Base-by-base conservation (phyloP, 35 echinoderm and acorn worm genomes). In the Amphiura filiformis region DNA sequence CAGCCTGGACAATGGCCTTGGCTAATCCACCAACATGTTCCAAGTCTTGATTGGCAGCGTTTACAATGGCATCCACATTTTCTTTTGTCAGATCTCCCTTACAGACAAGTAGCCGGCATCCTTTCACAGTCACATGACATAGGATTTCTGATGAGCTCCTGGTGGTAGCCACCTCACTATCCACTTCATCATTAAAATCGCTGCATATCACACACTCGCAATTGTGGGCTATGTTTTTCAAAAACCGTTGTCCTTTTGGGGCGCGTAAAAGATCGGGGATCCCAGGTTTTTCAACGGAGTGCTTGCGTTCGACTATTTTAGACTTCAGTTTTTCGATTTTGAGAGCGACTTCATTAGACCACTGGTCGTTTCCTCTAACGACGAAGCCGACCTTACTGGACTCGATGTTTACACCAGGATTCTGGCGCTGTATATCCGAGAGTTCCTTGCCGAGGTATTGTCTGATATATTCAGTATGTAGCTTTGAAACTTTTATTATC, bases 21-120 rank as follows among this genome's bases (percentile, higher is more conserved):
- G 79, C 56, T 17, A 82, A 76, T 2, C 80, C 88, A 7, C 88
- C 88, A 57, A 81, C 49, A 34, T 89, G 88, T 22, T 89, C 22
- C 3, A 89, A 80, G 36, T 70, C 34, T 1, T 37, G 22, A 39
- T 82, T 89, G 64, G 88, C 78, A 39, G 79, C 78, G 76, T 89
- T 89, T 0, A 89, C 88, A 75, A 89, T 89, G n/a, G 37, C 56
- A 82, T 89, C 88, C 1, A 83, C 80, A 5, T 36, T 56, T 61
- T 81, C 64, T 42, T 89, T 78, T 3, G 88, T 89, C 79, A 89
- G 38, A 41, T 89, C 88, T 26, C 47, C 88, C 65, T 89, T 89
- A 32, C 88, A 80, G 26, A 89, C 88, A 1, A 70, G n/a, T 9
- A 89, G 35, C 4, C 37, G n/a, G 38, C 56, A 36, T 5, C 88